Evolutionary conservation across 2,797 vertebrate species (phyloP), one percentile per base, ranked within the genome.

Genomic region (Balearica regulorum): DNA sequence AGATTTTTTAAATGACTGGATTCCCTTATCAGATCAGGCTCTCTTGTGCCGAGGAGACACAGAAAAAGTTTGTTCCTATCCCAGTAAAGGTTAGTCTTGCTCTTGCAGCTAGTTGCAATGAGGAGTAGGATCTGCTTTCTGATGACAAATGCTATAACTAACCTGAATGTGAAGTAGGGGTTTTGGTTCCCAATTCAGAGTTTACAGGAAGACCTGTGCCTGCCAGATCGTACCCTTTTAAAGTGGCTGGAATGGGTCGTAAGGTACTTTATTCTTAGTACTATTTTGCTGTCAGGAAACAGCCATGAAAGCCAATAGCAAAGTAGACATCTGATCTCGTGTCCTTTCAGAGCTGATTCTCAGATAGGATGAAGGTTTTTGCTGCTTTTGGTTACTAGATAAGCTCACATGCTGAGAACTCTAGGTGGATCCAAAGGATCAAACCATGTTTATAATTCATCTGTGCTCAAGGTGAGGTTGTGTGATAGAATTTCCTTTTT

Each of bases 381-480:
- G 43, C 90, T 94, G 91, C 91, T 94, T 95, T 96, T 94, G 78
- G 94, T 96, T 96, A 77, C 91, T 57, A 93, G 95, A 96, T 97
- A 95, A 96, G 93, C 94, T 95, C 94, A 90, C 90, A 94, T 64
- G 90, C 96, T 96, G 96, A 83, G 96, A 95, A 83, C 94, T 96
- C 73, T 64, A 87, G 84, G 94, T 96, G 79, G 91, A 95, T 96
- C 91, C 93, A 89, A 95, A 97, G 90, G 94, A 96, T 96, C 94
- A 97, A 94, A 96, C 87, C 51, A 91, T 96, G 91, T 95, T 97
- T 97, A 93, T 95, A 96, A 96, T 96, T 97, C 94, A 81, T 95
- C 91, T 92, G 87, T 41, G 87, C 91, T 97, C 94, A 95, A 97
- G 94, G 96, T 97, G 94, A 94, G 79, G 87, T 39, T 92, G 65